Conservation (phyloP, 2,888 invertebrate genomes). For the Scrobipalpa costella region DNA sequence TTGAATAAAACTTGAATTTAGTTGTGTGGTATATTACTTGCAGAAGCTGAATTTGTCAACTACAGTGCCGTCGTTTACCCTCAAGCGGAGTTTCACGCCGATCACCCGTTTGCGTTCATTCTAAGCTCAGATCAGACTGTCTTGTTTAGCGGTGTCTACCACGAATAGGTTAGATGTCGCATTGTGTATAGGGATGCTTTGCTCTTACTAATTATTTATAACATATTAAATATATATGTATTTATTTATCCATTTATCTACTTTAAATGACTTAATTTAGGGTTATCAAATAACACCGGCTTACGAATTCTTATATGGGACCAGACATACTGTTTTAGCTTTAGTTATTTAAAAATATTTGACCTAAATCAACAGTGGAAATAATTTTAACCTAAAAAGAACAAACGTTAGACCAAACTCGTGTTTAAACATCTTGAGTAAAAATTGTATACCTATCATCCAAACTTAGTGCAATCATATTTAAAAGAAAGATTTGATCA, state of each 20-base stretch:
- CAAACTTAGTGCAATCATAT: neutral
- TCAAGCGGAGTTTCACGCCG: slow-evolving; percentile 6
- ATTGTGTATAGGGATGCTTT: neutral
- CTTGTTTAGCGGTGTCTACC: slow-evolving; percentile 7
- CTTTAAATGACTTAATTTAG: no score
- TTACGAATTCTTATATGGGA: no score
- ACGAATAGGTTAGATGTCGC: neutral
- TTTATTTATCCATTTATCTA: no score
- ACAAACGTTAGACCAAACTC: neutral
- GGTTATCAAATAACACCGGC: no score
- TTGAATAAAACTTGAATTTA: neutral
- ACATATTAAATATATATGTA: no score
- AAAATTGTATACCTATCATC: neutral
- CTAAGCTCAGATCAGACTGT: neutral
- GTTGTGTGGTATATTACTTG: neutral
- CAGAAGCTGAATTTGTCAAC: neutral
- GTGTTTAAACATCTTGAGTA: neutral
- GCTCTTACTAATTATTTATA: no score
- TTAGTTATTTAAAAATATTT: no score
- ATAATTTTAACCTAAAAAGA: neutral
- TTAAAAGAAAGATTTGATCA: neutral
- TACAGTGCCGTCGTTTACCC: neutral
- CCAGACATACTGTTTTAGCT: no score
- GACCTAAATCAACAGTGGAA: no score
- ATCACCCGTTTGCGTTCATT: slow-evolving; percentile 10